Evolutionary conservation across 1,140 invertebrate species (phyloP).

Genomic region (Gryon sp.): DNA sequence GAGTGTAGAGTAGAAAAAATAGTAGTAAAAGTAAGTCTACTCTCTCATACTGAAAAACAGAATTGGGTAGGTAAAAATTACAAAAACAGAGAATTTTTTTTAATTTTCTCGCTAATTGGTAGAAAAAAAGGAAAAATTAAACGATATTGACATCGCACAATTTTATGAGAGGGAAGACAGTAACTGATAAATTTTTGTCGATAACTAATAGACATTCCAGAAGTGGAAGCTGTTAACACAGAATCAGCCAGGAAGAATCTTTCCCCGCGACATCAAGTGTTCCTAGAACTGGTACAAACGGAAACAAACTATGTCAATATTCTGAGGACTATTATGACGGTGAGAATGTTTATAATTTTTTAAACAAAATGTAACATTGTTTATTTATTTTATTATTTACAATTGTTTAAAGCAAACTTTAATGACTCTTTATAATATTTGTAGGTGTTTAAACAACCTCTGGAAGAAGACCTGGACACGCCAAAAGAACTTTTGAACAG

Average conservation of each 20-base stretch:
- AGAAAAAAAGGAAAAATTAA: background rate
- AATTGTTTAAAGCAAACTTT: background rate
- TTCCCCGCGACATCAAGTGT: conserved; percentile 91
- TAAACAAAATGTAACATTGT: no score
- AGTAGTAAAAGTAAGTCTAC: conserved; percentile 26
- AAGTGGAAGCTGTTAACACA: conserved; percentile 79
- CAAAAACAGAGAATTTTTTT: background rate
- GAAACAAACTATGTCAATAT: conserved; percentile 98
- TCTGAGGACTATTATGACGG: conserved; percentile 93
- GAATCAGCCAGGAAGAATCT: conserved; percentile 84
- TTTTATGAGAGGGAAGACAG: conserved; percentile 70
- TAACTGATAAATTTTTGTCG: conserved; percentile 62
- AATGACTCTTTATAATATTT: conserved; percentile 15
- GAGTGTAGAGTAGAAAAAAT: background rate
- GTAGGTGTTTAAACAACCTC: conserved; percentile 94
- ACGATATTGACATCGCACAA: conserved; percentile 1
- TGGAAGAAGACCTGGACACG: conserved; percentile 90
- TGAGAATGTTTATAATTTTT: conserved; percentile 75
- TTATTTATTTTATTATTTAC: conserved; percentile 18
- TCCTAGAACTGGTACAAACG: conserved; percentile 96
- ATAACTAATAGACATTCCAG: conserved; percentile 78
- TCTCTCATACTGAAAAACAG: conserved; percentile 42
- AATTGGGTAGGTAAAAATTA: no score
- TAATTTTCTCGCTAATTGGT: no score
- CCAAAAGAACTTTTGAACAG: conserved; percentile 90